phyloP scores from a whole-genome alignment of 2,888 invertebrate genomes.

The Pogonocherus hispidulus region DNA sequence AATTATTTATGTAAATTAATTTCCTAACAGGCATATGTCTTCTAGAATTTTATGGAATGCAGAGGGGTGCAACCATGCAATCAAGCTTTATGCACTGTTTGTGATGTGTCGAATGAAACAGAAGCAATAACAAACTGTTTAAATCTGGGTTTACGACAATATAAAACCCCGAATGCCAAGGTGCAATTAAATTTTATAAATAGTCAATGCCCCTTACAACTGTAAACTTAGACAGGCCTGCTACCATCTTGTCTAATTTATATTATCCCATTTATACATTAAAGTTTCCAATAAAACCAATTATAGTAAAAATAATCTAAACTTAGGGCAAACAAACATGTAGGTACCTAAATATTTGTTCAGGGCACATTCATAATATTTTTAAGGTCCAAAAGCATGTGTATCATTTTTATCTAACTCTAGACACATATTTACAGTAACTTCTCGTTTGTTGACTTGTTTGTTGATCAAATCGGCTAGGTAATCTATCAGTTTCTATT shows the following conservation, averaged over 20 bases:
- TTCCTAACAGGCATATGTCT: too few relatives aligned
- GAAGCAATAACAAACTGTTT: constrained; percentile 7
- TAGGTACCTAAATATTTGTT: neutral
- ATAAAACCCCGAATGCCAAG: constrained; percentile 16
- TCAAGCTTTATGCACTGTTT: neutral
- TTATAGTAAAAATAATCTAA: constrained; percentile 8
- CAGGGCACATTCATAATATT: neutral
- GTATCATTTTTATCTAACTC: too few relatives aligned
- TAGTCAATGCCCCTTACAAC: constrained; percentile 16
- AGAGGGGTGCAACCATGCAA: neutral
- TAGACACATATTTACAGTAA: too few relatives aligned
- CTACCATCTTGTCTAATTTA: constrained; percentile 15
- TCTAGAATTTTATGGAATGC: neutral
- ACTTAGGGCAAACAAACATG: neutral
- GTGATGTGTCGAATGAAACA: neutral
- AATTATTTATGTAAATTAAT: too few relatives aligned
- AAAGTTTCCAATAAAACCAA: neutral
- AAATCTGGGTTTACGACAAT: constrained; percentile 22
- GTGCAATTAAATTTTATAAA: constrained; percentile 29
- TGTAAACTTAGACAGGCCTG: constrained; percentile 4
- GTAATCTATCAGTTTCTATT: too few relatives aligned
- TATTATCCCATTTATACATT: constrained; percentile 8
- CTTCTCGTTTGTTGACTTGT: too few relatives aligned
- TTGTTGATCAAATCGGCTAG: too few relatives aligned
- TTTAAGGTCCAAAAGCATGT: too few relatives aligned